phyloP scores from a whole-genome alignment of 2,888 invertebrate genomes.

The Tuberolachnus salignus region DNA sequence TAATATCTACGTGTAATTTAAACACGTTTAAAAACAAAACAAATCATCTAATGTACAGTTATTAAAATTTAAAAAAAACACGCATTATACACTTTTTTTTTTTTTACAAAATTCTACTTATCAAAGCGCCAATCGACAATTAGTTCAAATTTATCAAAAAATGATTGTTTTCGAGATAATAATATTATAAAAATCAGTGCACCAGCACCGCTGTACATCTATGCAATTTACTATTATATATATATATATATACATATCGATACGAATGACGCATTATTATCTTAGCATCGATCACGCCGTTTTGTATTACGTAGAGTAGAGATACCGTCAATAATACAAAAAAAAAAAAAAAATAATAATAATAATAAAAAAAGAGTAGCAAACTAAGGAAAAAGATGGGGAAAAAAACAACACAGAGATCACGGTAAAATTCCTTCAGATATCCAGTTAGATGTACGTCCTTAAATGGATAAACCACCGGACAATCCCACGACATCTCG shows the following conservation, averaged over 20 bases:
- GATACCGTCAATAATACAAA: not conserved
- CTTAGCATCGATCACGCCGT: not conserved
- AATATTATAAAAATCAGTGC: too few species aligned
- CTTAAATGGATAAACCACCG: conserved; percentile 55
- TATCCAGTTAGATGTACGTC: conserved; percentile 44
- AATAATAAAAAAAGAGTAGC: conserved; percentile 16
- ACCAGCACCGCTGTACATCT: too few species aligned
- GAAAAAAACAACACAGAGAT: conserved; percentile 42
- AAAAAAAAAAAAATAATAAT: conserved; percentile 21
- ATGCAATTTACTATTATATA: too few species aligned
- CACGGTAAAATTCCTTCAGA: conserved; percentile 26
- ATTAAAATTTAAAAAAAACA: too few species aligned
- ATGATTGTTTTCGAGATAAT: too few species aligned
- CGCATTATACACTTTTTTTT: too few species aligned
- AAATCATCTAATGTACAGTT: too few species aligned
- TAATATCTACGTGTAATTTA: too few species aligned
- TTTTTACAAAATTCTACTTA: too few species aligned
- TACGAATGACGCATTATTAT: conserved; percentile 2
- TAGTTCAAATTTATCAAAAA: too few species aligned
- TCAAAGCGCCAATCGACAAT: too few species aligned
- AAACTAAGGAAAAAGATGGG: conserved; percentile 10
- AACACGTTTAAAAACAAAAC: too few species aligned
- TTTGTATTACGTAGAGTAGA: not conserved
- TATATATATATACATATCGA: not conserved
- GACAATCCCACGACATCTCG: conserved; percentile 48